Evolutionary conservation across 2,113 vertebrate species (phyloP).

Genomic region (Myotis brandtii): DNA sequence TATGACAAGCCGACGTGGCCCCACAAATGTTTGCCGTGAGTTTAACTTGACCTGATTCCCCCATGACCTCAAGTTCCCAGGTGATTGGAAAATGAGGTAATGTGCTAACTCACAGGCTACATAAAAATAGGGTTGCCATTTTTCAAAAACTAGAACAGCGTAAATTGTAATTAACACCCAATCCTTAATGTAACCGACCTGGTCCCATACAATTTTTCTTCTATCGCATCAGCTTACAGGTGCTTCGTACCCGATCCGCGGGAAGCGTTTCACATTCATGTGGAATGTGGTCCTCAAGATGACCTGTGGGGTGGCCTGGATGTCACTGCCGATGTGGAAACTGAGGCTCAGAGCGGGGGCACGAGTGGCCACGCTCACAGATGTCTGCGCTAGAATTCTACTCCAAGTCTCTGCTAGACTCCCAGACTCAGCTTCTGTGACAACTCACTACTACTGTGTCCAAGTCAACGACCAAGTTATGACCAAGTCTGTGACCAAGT

Average conservation of each 20-base stretch:
- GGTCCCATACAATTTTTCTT: neutral
- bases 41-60: neutral
- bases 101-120: neutral
- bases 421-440: neutral
- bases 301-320: neutral
- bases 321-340: neutral
- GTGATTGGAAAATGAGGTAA: neutral
- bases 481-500: too few species aligned
- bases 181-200: neutral
- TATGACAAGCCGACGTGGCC: neutral
- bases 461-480: neutral
- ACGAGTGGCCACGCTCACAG: neutral
- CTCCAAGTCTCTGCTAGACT: too few species aligned
- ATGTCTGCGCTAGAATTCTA: neutral
- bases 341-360: neutral
- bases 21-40: neutral
- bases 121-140: neutral
- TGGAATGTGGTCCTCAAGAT: neutral
- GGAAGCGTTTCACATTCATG: neutral
- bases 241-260: neutral
- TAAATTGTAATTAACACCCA: neutral
- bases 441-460: neutral
- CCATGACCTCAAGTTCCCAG: neutral
- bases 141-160: conserved; percentile 6
- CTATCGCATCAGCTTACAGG: neutral